Base-by-base conservation (phyloP, 2,888 invertebrate species). In the Parelbella ahira region DNA sequence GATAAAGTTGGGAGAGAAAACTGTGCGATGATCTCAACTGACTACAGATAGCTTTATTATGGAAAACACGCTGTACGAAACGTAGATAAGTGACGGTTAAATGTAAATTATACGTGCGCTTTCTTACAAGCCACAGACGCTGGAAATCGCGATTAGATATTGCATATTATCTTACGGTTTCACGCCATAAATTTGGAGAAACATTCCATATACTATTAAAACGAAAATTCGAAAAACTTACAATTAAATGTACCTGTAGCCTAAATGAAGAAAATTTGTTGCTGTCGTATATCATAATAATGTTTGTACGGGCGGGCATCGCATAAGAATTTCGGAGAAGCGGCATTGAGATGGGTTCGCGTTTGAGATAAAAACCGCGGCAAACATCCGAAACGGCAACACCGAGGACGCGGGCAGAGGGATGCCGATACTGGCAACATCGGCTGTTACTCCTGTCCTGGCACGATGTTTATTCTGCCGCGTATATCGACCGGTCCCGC, bases 381-480 rank as follows among this genome's bases (percentile, higher is more conserved):
- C 59, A 68, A 70, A 69, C 60, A 64, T 62, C 45, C 50, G 51
- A 63, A 56, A 58, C 60, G 69, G 73, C 63, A 78, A 72, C 67
- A 73, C 66, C 61, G 44, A 55, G 47, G 45, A 45, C 27, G 49
- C 45, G 48, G 48, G 50, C 37, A 45, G 39, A 44, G 49, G 44
- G 34, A 44, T 45, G 2, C 2, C 44, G 56, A 54, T 49, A 61
- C 66, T 74, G 76, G 81, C 72, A 81, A 78, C 73, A 72, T 61
- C 57, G 68, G 12, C n/a, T 23, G 12, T 29, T 38, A 38, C 38
- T 38, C 23, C 53, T 56, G 57, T 69, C 60, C 68, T 70, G 67
- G 81, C 80, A 15, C 15, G 15, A 75, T 86, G 86, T 86, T 87
- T 84, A 81, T 84, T 83, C 86, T 83, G 76, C 73, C 79, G 71